Evolutionary conservation across 1,140 invertebrate species (phyloP), one percentile per base, ranked within the genome.

Genomic region (Lepidurus arcticus): DNA sequence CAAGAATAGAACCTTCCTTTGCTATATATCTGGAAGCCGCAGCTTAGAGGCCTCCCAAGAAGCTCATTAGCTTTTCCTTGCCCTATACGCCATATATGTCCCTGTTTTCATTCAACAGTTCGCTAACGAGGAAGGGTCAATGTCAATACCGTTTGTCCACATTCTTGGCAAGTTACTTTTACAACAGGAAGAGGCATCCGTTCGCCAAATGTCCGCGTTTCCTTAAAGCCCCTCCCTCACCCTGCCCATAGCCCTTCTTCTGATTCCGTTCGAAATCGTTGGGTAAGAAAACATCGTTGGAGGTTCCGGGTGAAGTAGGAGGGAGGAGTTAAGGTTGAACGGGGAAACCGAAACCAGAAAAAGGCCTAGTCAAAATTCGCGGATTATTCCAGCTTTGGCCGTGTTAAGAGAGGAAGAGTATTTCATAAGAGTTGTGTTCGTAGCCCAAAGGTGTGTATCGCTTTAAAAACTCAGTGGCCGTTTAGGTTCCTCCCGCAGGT

Each of bases 91-190:
- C 21, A 13, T 65, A 65, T 65, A 65, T 21, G 53, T 65, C 53
- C 53, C 53, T 65, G n/a, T 65, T 65, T 65, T 65, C 53, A 65
- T 65, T 65, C 53, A 65, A 65, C 53, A 16, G 53, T 65, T 65
- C 53, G 53, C 53, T 65, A 65, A 65, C 53, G 53, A 65, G 53
- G 53, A 65, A 65, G 53, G 53, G 53, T 65, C 53, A 65, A 13
- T 65, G 53, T 65, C 53, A 65, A 65, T 65, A 65, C 53, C 53
- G 53, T 65, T 65, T 65, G 53, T 65, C 8, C 53, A 65, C 53
- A 65, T 65, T 65, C 53, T 65, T 65, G 8, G 53, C 53, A 34
- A 34, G 34, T 34, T 21, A 65, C 53, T 65, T 65, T 65, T 65
- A 4, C 13, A 65, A 65, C 53, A 65, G 53, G 53, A 65, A 65